Evolutionary conservation across 2,888 invertebrate species (phyloP).

Genomic region (Luperina testacea): DNA sequence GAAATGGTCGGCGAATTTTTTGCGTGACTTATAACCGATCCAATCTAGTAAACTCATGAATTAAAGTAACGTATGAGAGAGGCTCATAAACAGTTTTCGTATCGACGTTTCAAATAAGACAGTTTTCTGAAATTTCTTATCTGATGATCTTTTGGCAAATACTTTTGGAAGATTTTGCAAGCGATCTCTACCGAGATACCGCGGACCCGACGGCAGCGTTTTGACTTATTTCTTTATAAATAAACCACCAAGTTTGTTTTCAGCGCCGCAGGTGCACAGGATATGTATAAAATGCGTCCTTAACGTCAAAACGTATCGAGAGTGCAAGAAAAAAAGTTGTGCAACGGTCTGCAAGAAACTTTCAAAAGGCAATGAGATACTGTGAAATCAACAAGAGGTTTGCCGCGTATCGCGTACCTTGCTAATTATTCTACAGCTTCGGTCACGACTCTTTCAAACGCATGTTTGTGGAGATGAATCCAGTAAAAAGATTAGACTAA

Average conservation of each 20-base stretch:
- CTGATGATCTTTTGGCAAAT: conserved; percentile 60
- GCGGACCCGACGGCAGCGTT: conserved; percentile 68
- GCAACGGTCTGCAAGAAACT: conserved; percentile 78
- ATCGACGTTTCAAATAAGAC: conserved; percentile 49
- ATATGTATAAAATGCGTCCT: conserved; percentile 72
- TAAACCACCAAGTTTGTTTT: conserved; percentile 73
- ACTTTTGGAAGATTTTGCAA: conserved; percentile 67
- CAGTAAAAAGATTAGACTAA: conserved; percentile 60
- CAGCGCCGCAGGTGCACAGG: conserved; percentile 74
- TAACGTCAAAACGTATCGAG: conserved; percentile 72
- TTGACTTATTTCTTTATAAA: conserved; percentile 76
- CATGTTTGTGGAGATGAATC: conserved; percentile 69
- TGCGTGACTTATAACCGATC: conserved; percentile 42
- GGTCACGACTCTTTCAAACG: conserved; percentile 84
- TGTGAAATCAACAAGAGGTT: conserved; percentile 83
- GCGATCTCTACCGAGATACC: conserved; percentile 66
- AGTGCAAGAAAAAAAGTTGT: conserved; percentile 75
- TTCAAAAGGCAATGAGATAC: conserved; percentile 87
- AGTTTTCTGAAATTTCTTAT: conserved; percentile 57
- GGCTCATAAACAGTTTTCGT: conserved; percentile 48
- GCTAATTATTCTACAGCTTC: conserved; percentile 85
- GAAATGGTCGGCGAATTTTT: conserved; percentile 39
- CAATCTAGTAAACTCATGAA: conserved; percentile 49
- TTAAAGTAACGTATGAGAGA: conserved; percentile 48
- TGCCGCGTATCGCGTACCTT: conserved; percentile 75